A percentile compares a stretch with the other conserved stretches of the same genome.
Conservation (phyloP, 2,113 vertebrate species). For the Pipa parva region DNA sequence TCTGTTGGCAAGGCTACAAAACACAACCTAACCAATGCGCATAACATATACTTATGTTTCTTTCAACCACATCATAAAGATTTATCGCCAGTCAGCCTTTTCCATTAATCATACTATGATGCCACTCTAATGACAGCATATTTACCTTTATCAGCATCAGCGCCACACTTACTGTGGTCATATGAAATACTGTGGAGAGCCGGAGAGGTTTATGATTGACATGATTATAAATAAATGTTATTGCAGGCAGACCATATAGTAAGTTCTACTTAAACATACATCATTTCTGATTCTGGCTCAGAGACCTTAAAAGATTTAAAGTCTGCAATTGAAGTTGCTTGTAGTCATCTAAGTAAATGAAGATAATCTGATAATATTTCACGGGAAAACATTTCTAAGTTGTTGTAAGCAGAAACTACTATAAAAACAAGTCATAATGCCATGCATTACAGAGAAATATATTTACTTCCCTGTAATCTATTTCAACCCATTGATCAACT, state of each 20-base stretch:
- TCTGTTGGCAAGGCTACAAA: slow-evolving; percentile 27
- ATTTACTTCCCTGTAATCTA: too few relatives aligned
- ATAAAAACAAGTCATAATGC: background rate
- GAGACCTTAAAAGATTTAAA: slow-evolving; percentile 13
- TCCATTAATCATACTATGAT: slow-evolving; percentile 35
- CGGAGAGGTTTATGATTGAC: slow-evolving; percentile 16
- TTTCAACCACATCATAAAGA: slow-evolving; percentile 36
- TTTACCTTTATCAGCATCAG: slow-evolving; percentile 10
- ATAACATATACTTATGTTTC: slow-evolving; percentile 31
- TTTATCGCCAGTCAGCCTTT: slow-evolving; percentile 29
- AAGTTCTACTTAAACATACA: slow-evolving; percentile 26
- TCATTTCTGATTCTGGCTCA: slow-evolving; percentile 9
- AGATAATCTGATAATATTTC: background rate
- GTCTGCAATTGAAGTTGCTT: slow-evolving; percentile 1
- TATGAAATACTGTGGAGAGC: slow-evolving; percentile 8
- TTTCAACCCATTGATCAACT: too few relatives aligned
- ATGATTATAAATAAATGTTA: slow-evolving; percentile 32
- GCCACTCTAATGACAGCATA: slow-evolving; percentile 26
- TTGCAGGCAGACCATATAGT: slow-evolving; percentile 21
- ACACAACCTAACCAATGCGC: slow-evolving; percentile 13
- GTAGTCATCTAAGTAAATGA: background rate
- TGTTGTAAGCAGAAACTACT: background rate
- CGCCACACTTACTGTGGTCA: slow-evolving; percentile 13
- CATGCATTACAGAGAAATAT: too few relatives aligned
- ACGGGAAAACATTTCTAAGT: background rate